Conservation (phyloP, 1,140 invertebrate genomes). For the Orussus abietinus region DNA sequence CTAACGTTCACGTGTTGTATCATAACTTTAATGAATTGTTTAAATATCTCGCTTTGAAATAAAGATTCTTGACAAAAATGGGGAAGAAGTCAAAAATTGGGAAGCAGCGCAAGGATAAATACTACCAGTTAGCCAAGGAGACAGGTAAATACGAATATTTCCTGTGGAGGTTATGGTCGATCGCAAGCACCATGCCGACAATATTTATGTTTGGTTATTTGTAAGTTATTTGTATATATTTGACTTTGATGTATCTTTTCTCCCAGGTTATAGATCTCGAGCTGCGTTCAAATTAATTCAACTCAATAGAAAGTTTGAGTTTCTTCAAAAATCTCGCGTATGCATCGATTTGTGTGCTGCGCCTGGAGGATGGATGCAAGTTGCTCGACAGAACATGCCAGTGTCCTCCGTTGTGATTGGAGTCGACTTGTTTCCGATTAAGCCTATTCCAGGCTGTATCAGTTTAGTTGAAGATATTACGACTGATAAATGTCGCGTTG, state of each 20-base stretch:
- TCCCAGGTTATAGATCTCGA: slow-evolving; percentile 87
- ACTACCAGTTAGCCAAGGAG: slow-evolving; percentile 98
- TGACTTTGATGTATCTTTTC: neutral
- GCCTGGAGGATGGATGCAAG: slow-evolving; percentile 99
- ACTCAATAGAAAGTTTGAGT: slow-evolving; percentile 95
- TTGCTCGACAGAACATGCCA: slow-evolving; percentile 97
- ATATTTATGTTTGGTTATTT: slow-evolving; percentile 6
- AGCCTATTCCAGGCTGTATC: slow-evolving; percentile 86
- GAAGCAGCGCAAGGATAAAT: slow-evolving; percentile 97
- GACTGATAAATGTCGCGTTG: slow-evolving; percentile 81
- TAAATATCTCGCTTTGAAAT: no score
- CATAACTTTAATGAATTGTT: no score
- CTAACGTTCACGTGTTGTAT: no score
- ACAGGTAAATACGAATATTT: slow-evolving; percentile 67
- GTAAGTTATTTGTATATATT: slow-evolving; percentile 12
- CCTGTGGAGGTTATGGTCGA: no score
- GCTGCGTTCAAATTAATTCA: slow-evolving; percentile 99
- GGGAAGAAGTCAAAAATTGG: slow-evolving; percentile 96
- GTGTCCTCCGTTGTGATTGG: slow-evolving; percentile 92
- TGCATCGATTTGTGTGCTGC: slow-evolving; percentile 98
- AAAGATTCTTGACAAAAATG: no score
- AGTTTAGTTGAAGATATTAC: slow-evolving; percentile 93
- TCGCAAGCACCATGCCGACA: neutral
- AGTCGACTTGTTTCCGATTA: slow-evolving; percentile 96
- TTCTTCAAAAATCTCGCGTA: slow-evolving; percentile 93